A percentile compares a stretch with the other conserved stretches of the same genome.
phyloP scores from a whole-genome alignment of 1,140 invertebrate species.

The Trichonephila clavata region DNA sequence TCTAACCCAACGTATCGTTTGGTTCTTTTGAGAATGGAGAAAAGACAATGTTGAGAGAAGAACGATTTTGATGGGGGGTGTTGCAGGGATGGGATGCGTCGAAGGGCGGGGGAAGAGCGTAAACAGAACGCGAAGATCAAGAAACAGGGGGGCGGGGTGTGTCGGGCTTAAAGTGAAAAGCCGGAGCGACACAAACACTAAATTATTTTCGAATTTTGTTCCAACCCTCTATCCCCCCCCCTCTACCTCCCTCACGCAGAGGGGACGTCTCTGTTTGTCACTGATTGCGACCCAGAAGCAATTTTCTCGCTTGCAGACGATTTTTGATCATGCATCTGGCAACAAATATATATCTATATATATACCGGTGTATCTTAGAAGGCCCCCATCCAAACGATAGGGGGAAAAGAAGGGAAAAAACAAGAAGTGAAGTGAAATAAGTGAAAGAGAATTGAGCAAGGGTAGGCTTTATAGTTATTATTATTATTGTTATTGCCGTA shows the following conservation, averaged over 20 bases:
- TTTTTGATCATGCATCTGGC: conserved; percentile 66
- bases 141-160: background rate
- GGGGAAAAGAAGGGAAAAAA: background rate
- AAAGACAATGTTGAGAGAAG: background rate
- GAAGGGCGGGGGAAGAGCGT: background rate
- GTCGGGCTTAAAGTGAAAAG: conserved; percentile 58
- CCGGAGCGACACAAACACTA: conserved; percentile 69
- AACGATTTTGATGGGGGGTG: background rate
- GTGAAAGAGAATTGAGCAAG: conserved; percentile 46
- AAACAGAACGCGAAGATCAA: conserved; percentile 21
- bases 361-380: conserved; percentile 28
- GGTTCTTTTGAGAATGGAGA: conserved; percentile 52
- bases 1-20: background rate
- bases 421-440: conserved; percentile 43
- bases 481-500: conserved; percentile 41
- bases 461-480: conserved; percentile 32
- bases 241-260: background rate
- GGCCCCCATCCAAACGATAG: background rate
- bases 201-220: conserved; percentile 72
- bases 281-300: conserved; percentile 66
- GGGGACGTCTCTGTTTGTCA: conserved; percentile 28
- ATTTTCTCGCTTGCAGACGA: conserved; percentile 61
- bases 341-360: conserved; percentile 52
- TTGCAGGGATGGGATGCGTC: background rate
- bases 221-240: background rate